Percentiles rank a stretch among this genome's conserved stretches.
Conservation (phyloP, 2,797 vertebrate species). For the Lacerta viridis region DNA sequence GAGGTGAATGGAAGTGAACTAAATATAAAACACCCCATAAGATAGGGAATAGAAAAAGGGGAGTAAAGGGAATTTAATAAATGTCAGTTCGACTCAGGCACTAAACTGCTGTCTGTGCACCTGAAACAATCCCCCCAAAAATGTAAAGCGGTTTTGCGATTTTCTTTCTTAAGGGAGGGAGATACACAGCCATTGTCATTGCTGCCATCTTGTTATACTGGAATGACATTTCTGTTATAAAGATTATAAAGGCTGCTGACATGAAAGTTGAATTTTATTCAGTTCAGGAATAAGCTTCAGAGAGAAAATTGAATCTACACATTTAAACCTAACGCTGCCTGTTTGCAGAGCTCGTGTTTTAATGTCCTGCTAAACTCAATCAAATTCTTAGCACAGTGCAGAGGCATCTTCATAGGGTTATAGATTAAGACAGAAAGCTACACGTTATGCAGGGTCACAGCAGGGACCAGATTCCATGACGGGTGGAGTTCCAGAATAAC, state of each 20-base stretch:
- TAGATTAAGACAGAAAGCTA: no score
- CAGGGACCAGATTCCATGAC: no score
- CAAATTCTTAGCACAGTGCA: no score
- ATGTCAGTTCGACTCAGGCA: slow-evolving; percentile 17
- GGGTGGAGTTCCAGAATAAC: no score
- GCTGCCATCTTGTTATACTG: background rate
- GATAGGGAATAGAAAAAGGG: background rate
- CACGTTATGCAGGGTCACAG: no score
- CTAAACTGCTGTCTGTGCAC: slow-evolving; percentile 10
- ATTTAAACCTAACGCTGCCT: background rate
- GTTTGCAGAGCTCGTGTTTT: no score
- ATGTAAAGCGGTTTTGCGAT: slow-evolving; percentile 5
- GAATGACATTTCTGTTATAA: slow-evolving; percentile 17
- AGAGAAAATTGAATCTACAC: slow-evolving; percentile 5
- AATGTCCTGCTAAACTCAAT: no score
- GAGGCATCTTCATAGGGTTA: no score
- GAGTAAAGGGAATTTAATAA: slow-evolving; percentile 21
- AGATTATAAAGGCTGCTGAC: background rate
- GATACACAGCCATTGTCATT: background rate
- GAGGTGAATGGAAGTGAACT: slow-evolving; percentile 19
- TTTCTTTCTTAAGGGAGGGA: slow-evolving; percentile 11
- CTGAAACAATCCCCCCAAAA: background rate
- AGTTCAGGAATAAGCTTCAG: background rate
- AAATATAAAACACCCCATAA: slow-evolving; percentile 29
- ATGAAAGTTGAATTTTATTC: slow-evolving; percentile 10